Percentiles rank a stretch among this genome's conserved stretches.
These are phyloP conservation scores for Drosophila tristis DNA, from an alignment of 1,140 invertebrate species.

Conservation along the genomic window DNA sequence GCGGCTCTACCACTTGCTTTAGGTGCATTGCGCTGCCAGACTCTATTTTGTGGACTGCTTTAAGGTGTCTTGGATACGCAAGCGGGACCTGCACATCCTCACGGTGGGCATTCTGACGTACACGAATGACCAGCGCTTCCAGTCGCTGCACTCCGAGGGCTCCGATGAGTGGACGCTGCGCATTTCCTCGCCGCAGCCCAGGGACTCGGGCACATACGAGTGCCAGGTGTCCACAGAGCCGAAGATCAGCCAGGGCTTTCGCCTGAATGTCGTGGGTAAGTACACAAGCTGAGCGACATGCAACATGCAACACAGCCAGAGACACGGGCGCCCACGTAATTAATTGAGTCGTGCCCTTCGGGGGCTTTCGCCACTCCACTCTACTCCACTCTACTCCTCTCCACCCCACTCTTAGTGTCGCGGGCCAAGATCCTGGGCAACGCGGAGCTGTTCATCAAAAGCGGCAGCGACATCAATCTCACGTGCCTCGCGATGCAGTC, in stretches of 20 bases:
- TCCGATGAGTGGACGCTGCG: conserved; percentile 95
- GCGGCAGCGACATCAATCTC: conserved; percentile 95
- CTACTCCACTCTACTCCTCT: neutral
- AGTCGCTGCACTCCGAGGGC: conserved; percentile 91
- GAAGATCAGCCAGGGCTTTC: conserved; percentile 92
- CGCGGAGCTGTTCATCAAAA: conserved; percentile 93
- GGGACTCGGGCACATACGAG: conserved; percentile 91
- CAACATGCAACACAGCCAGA: too few species aligned
- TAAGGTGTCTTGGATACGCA: conserved; percentile 91
- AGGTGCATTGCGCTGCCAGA: too few species aligned
- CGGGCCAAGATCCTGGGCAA: conserved; percentile 94
- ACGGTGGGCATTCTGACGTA: conserved; percentile 91
- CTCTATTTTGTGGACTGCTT: neutral
- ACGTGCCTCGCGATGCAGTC: conserved; percentile 94
- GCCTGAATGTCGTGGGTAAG: conserved; percentile 93
- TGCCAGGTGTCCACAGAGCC: conserved; percentile 95
- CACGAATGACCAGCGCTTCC: conserved; percentile 90
- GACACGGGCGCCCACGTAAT: neutral
- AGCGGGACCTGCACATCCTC: conserved; percentile 90
- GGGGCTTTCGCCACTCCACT: conserved; percentile 7
- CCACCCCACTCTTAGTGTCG: conserved; percentile 88
- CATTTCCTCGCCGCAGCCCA: conserved; percentile 91
- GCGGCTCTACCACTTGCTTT: too few species aligned
- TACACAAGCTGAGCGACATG: conserved; percentile 54
- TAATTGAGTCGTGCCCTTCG: conserved; percentile 19